Evolutionary conservation across 2,113 vertebrate genomes (phyloP).

Genomic region (Isurus oxyrinchus): DNA sequence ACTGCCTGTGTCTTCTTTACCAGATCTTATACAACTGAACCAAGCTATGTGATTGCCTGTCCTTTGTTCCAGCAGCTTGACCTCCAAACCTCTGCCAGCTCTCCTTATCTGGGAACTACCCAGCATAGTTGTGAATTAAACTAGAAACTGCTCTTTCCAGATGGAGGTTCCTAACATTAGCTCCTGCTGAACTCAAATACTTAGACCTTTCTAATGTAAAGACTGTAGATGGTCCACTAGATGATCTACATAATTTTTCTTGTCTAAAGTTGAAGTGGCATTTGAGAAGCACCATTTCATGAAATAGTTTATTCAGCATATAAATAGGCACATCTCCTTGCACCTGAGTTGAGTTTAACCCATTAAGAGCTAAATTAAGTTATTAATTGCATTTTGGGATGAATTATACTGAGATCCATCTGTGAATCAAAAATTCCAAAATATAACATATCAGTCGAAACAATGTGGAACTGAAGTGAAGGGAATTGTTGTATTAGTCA

Average conservation of each 20-base stretch:
- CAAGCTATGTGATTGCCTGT: background rate
- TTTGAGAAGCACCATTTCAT: background rate
- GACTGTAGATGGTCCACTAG: background rate
- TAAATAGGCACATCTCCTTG: background rate
- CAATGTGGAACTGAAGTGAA: background rate
- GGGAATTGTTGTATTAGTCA: background rate
- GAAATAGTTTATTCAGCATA: background rate
- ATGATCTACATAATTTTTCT: background rate
- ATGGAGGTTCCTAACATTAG: background rate
- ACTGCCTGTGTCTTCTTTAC: background rate
- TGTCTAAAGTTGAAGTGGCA: background rate
- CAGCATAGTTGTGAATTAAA: background rate
- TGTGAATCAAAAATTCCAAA: background rate
- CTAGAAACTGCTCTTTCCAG: background rate
- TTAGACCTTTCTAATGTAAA: background rate
- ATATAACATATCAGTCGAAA: background rate
- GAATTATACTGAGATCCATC: background rate
- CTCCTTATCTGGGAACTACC: background rate
- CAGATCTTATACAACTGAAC: background rate
- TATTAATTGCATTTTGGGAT: background rate
- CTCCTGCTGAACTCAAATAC: background rate
- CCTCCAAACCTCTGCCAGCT: background rate
- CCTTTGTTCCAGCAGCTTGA: background rate
- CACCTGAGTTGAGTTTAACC: background rate
- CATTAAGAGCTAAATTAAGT: background rate